These are phyloP conservation scores for Chitala chitala DNA, from an alignment of 2,113 vertebrate species.

Conservation along the genomic window DNA sequence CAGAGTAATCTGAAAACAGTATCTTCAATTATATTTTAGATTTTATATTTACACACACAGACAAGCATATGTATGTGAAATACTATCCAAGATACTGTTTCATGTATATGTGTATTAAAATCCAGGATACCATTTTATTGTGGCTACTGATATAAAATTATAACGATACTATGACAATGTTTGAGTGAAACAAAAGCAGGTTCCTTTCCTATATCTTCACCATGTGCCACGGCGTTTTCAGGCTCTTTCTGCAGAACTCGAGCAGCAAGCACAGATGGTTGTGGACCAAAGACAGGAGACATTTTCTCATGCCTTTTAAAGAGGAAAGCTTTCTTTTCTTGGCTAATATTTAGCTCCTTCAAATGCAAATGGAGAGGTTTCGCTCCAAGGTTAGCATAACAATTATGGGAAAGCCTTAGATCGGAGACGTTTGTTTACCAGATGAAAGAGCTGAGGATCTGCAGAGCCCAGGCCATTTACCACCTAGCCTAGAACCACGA, in stretches of 20 bases:
- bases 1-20: too few species aligned
- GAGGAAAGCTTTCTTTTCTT: slow-evolving; percentile 84
- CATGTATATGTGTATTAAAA: too few species aligned
- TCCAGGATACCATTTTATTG: too few species aligned
- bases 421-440: slow-evolving; percentile 92
- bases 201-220: slow-evolving; percentile 39
- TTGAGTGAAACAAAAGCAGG: background rate
- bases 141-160: too few species aligned
- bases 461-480: slow-evolving; percentile 67
- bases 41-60: too few species aligned
- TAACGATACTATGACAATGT: too few species aligned
- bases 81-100: too few species aligned
- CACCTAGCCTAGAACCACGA: slow-evolving; percentile 73
- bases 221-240: slow-evolving; percentile 33
- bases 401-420: slow-evolving; percentile 98
- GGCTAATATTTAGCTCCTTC: slow-evolving; percentile 99
- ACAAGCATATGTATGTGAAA: too few species aligned
- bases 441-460: slow-evolving; percentile 82
- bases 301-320: slow-evolving; percentile 98
- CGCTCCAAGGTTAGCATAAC: slow-evolving; percentile 97
- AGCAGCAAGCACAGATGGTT: slow-evolving; percentile 86
- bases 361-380: slow-evolving; percentile 97
- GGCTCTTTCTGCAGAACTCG: slow-evolving; percentile 60
- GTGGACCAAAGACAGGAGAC: slow-evolving; percentile 75
- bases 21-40: too few species aligned